These are phyloP conservation scores for Tetropium fuscum DNA, from an alignment of 2,888 invertebrate species.

Conservation along the genomic window DNA sequence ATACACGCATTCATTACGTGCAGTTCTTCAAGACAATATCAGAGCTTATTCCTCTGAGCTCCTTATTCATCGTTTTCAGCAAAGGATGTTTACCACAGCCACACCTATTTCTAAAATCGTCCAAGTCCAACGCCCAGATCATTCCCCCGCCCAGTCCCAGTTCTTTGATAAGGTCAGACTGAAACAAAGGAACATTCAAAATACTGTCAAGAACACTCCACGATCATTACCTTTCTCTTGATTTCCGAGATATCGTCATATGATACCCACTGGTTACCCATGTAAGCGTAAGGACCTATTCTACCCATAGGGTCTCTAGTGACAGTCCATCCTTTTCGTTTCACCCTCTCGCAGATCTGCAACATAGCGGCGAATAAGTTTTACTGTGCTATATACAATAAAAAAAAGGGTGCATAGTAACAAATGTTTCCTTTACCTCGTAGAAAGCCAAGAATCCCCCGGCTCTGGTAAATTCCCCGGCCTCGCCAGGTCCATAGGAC, in stretches of 20 bases:
- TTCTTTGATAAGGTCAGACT: slow-evolving; percentile 71
- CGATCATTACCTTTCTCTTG: slow-evolving; percentile 67
- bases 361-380: too few relatives aligned
- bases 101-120: slow-evolving; percentile 78
- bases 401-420: neutral
- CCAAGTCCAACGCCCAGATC: slow-evolving; percentile 84
- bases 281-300: slow-evolving; percentile 80
- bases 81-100: slow-evolving; percentile 78
- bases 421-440: slow-evolving; percentile 68
- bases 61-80: slow-evolving; percentile 73
- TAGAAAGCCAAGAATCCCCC: slow-evolving; percentile 83
- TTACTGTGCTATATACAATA: too few relatives aligned
- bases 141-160: slow-evolving; percentile 78
- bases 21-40: slow-evolving; percentile 51
- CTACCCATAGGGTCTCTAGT: slow-evolving; percentile 72
- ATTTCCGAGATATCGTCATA: slow-evolving; percentile 79
- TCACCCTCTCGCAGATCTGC: slow-evolving; percentile 74
- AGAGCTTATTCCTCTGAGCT: slow-evolving; percentile 65
- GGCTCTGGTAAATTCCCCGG: slow-evolving; percentile 76
- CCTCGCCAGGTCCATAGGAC: slow-evolving; percentile 75
- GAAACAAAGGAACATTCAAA: slow-evolving; percentile 43
- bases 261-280: slow-evolving; percentile 82
- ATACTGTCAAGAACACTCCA: neutral
- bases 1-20: slow-evolving; percentile 39
- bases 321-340: slow-evolving; percentile 71